Conservation (phyloP, 2,888 invertebrate species). For the Xestia sexstrigata region DNA sequence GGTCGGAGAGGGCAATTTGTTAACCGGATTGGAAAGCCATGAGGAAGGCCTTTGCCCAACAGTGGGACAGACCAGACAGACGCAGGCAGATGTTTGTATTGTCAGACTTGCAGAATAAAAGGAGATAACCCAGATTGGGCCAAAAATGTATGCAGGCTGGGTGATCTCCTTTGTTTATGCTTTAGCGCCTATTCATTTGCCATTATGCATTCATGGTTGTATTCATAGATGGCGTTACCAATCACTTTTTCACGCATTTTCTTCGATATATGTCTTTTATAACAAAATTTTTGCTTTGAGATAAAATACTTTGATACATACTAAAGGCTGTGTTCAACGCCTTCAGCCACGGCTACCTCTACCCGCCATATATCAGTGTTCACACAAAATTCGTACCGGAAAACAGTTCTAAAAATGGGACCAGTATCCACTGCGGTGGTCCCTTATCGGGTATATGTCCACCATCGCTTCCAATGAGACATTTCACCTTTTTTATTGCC, state of each 20-base stretch:
- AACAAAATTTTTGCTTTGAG: neutral
- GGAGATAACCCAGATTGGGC: too few species aligned
- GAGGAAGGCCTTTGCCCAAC: too few species aligned
- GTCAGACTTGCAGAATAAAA: neutral
- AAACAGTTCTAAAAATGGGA: constrained; percentile 85
- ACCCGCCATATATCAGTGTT: constrained; percentile 58
- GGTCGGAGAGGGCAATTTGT: too few species aligned
- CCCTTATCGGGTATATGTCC: constrained; percentile 87
- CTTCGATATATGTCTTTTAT: neutral
- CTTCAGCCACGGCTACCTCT: constrained; percentile 45
- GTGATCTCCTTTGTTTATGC: neutral
- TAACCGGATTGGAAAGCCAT: too few species aligned
- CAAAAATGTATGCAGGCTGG: too few species aligned
- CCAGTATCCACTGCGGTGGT: constrained; percentile 86
- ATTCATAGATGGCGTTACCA: constrained; percentile 52
- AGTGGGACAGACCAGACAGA: too few species aligned
- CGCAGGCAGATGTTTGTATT: too few species aligned
- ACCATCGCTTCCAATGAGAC: constrained; percentile 88
- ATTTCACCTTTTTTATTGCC: constrained; percentile 90
- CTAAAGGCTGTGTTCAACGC: constrained; percentile 35
- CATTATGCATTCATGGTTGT: neutral
- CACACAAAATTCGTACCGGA: constrained; percentile 83
- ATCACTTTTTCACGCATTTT: neutral
- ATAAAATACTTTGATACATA: neutral
- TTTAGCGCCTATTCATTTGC: neutral